Evolutionary conservation across 1,140 invertebrate genomes (phyloP).

Genomic region (Scaptomyza graminum): DNA sequence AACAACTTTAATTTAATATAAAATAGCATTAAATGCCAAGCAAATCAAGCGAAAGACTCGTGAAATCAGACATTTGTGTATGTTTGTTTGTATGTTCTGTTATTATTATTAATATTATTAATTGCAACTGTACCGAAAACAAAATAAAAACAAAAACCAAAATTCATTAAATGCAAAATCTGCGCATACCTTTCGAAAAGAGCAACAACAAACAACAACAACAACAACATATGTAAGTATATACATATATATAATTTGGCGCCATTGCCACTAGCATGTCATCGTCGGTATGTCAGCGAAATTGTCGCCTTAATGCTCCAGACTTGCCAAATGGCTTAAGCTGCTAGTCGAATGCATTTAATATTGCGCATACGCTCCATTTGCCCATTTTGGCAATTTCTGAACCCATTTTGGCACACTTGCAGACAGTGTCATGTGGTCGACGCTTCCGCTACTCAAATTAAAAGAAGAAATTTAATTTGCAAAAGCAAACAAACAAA

Average conservation of each 20-base stretch:
- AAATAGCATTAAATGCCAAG: conserved; percentile 72
- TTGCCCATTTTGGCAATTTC: conserved; percentile 6
- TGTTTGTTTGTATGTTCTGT: conserved; percentile 25
- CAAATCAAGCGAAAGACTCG: conserved; percentile 60
- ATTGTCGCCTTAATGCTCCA: conserved; percentile 49
- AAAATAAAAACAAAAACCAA: conserved; percentile 10
- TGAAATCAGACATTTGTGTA: neutral
- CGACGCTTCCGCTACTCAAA: conserved; percentile 32
- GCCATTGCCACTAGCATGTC: conserved; percentile 39
- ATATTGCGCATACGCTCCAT: conserved; percentile 27
- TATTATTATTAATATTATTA: conserved; percentile 28
- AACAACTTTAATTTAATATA: conserved; percentile 75
- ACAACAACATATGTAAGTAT: too few species aligned
- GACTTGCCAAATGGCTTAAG: neutral
- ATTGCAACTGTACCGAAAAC: conserved; percentile 20
- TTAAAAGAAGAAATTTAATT: conserved; percentile 2
- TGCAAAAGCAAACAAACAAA: neutral
- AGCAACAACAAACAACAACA: too few species aligned
- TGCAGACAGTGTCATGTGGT: conserved; percentile 17
- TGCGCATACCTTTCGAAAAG: conserved; percentile 34
- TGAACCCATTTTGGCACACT: neutral
- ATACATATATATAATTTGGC: conserved; percentile 67
- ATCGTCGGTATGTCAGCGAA: conserved; percentile 46
- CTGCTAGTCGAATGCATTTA: neutral
- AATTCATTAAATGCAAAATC: conserved; percentile 64